Evolutionary conservation across 1,140 invertebrate genomes (phyloP).

Genomic region (Parasteatoda tepidariorum): DNA sequence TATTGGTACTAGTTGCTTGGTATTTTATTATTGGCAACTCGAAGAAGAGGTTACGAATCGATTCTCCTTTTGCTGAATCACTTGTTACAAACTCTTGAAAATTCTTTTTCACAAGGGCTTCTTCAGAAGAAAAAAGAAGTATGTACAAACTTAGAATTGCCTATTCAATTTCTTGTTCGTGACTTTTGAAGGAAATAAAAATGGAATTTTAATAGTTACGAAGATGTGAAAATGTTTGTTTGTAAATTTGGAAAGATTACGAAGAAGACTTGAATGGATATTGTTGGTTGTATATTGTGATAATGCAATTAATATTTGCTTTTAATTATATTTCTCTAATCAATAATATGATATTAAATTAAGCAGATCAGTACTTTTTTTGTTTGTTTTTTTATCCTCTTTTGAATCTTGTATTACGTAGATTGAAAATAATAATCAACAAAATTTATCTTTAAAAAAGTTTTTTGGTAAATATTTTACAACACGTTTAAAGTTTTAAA

Average conservation of each 20-base stretch:
- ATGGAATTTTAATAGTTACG: neutral
- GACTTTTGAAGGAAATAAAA: neutral
- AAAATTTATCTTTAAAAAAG: too few species aligned
- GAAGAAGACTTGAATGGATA: neutral
- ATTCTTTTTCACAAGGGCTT: neutral
- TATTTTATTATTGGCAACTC: neutral
- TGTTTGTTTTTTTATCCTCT: too few species aligned
- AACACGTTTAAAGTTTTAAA: too few species aligned
- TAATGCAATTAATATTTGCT: too few species aligned
- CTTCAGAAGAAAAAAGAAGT: neutral
- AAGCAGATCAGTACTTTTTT: too few species aligned
- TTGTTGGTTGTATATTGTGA: too few species aligned
- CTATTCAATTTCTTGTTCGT: neutral
- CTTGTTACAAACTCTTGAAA: constrained; percentile 28
- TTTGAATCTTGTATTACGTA: too few species aligned
- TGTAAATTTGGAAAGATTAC: neutral
- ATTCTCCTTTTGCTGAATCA: constrained; percentile 18
- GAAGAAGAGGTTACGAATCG: neutral
- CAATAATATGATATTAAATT: too few species aligned
- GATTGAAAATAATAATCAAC: too few species aligned
- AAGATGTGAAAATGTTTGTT: neutral
- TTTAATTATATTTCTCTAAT: too few species aligned
- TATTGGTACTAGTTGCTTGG: neutral
- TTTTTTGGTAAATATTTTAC: too few species aligned
- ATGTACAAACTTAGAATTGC: neutral